These are phyloP conservation scores for Talpa occidentalis DNA, from an alignment of 2,113 vertebrate species.

Conservation along the genomic window DNA sequence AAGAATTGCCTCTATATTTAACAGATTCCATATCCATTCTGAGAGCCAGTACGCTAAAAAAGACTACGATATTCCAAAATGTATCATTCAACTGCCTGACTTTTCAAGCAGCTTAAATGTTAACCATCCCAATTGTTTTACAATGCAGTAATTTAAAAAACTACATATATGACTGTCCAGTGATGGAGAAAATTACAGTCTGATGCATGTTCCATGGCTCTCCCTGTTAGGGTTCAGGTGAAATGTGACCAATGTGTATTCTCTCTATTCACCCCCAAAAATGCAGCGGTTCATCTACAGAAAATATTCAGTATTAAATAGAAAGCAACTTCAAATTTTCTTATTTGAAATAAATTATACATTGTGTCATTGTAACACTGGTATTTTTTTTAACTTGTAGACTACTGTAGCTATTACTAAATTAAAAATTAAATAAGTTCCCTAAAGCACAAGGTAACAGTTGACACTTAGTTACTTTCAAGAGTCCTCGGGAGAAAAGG, in stretches of 20 bases:
- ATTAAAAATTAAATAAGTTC: constrained; percentile 79
- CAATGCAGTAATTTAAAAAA: constrained; percentile 43
- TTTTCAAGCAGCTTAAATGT: constrained; percentile 55
- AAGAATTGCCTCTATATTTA: constrained; percentile 80
- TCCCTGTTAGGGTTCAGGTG: not conserved
- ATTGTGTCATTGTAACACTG: not conserved
- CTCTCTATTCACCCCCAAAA: not conserved
- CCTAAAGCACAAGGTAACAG: constrained; percentile 83
- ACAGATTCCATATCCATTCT: constrained; percentile 73
- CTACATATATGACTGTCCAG: not conserved
- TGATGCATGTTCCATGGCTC: not conserved
- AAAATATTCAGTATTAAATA: not conserved
- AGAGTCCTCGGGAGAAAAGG: constrained; percentile 82
- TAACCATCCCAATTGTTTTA: constrained; percentile 48
- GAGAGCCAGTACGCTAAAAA: constrained; percentile 71
- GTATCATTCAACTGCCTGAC: constrained; percentile 55
- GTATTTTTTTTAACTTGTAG: constrained; percentile 52
- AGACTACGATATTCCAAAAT: constrained; percentile 62
- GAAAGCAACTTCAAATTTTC: not conserved
- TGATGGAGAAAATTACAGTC: constrained; percentile 49
- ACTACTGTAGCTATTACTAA: constrained; percentile 35
- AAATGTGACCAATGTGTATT: not conserved
- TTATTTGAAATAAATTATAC: not conserved
- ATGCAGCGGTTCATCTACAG: not conserved
- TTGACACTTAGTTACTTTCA: constrained; percentile 85